Conservation (phyloP, 2,888 invertebrate genomes). For the Microplitis deprimator region DNA sequence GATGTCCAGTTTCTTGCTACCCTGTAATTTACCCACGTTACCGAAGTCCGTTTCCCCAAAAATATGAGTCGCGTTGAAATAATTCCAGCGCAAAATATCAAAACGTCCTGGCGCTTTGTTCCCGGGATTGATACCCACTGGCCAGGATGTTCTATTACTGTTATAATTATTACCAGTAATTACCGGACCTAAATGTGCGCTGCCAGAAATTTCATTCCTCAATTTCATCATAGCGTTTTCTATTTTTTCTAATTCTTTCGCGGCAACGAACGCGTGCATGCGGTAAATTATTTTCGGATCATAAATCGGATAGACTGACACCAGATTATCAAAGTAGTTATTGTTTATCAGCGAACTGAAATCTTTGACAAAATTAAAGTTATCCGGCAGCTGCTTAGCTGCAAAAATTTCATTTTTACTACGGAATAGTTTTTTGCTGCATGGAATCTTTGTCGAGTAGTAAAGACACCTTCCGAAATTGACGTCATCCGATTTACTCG, state of each 20-base stretch:
- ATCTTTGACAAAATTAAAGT: slow-evolving; percentile 70
- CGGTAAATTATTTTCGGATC: slow-evolving; percentile 78
- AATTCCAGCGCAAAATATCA: slow-evolving; percentile 89
- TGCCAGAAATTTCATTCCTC: slow-evolving; percentile 71
- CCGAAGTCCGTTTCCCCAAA: slow-evolving; percentile 86
- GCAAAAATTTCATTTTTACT: slow-evolving; percentile 72
- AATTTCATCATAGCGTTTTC: slow-evolving; percentile 70
- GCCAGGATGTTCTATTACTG: slow-evolving; percentile 75
- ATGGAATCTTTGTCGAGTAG: slow-evolving; percentile 79
- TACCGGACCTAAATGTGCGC: slow-evolving; percentile 71
- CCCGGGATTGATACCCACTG: slow-evolving; percentile 79
- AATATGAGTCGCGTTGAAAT: slow-evolving; percentile 88
- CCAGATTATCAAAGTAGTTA: slow-evolving; percentile 73
- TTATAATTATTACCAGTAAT: not conserved
- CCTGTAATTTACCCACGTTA: slow-evolving; percentile 77
- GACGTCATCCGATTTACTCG: slow-evolving; percentile 82
- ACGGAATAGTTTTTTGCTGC: slow-evolving; percentile 70
- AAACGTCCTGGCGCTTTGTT: slow-evolving; percentile 82
- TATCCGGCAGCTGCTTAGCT: slow-evolving; percentile 53
- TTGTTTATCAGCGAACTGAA: slow-evolving; percentile 70
- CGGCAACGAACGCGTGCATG: slow-evolving; percentile 81
- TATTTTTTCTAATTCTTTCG: slow-evolving; percentile 71
- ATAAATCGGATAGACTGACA: slow-evolving; percentile 79
- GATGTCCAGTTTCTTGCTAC: slow-evolving; percentile 81
- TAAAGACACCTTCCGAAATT: slow-evolving; percentile 91